These are phyloP conservation scores for Chrysomallon squamiferum DNA, from an alignment of 1,140 invertebrate genomes.

Conservation along the genomic window DNA sequence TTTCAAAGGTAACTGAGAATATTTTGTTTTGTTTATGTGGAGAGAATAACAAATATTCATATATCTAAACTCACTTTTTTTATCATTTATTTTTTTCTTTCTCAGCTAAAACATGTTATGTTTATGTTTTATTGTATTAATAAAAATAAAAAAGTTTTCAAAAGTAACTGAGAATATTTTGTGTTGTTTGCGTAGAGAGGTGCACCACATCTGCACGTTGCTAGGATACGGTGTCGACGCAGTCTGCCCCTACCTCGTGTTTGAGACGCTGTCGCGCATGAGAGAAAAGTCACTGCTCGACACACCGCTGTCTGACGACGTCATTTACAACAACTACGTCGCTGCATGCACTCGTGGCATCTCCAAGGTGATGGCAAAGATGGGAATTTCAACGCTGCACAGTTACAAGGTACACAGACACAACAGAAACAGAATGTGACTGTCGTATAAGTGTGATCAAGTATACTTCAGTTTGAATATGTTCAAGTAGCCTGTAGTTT, in stretches of 20 bases:
- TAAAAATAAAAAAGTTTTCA: no score
- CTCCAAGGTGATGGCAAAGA: conserved; percentile 94
- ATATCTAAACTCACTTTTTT: no score
- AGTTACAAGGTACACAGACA: conserved; percentile 93
- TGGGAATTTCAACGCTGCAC: conserved; percentile 98
- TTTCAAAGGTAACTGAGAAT: no score
- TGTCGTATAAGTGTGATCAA: no score
- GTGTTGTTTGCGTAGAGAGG: conserved; percentile 73
- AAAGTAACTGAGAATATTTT: no score
- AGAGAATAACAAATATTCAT: no score
- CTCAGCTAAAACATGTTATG: no score
- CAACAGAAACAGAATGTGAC: no score
- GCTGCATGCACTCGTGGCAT: conserved; percentile 66
- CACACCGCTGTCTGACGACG: conserved; percentile 78
- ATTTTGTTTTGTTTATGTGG: no score
- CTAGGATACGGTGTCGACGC: conserved; percentile 97
- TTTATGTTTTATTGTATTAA: no score
- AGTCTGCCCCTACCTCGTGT: conserved; percentile 96
- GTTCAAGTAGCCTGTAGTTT: not conserved
- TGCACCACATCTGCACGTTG: conserved; percentile 95
- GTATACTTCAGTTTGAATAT: no score
- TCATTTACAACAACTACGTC: conserved; percentile 80
- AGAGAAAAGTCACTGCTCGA: conserved; percentile 83
- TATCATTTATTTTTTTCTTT: no score
- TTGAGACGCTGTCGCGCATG: conserved; percentile 86